phyloP scores from a whole-genome alignment of 2,797 vertebrate genomes.

The Amphiprion clarkii region DNA sequence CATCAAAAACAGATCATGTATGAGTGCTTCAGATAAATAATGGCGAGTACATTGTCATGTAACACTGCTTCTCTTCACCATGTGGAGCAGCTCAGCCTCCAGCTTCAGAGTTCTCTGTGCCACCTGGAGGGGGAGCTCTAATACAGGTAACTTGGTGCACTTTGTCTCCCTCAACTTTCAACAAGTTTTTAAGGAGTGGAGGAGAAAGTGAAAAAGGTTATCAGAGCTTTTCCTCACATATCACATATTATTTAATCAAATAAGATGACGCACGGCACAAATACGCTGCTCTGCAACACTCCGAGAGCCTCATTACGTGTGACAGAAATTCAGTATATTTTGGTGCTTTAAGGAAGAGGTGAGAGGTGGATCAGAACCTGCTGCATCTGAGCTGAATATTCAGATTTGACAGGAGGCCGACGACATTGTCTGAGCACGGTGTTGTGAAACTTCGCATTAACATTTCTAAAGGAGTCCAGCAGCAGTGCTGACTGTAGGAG shows the following conservation, averaged over 20 bases:
- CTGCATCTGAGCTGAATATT: conserved; percentile 41
- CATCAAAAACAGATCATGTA: not conserved
- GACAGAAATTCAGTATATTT: conserved; percentile 6
- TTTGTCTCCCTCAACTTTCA: conserved; percentile 65
- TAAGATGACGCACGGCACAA: conserved; percentile 11
- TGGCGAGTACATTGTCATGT: not conserved
- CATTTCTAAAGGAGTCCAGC: conserved; percentile 41
- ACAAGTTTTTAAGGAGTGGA: conserved; percentile 62
- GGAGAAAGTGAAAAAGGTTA: conserved; percentile 49
- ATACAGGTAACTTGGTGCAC: conserved; percentile 85
- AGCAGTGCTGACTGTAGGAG: conserved; percentile 36
- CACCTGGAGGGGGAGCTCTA: conserved; percentile 91
- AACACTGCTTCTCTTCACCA: conserved; percentile 10
- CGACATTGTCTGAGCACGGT: conserved; percentile 61
- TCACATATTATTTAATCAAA: conserved; percentile 24
- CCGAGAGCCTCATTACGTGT: not conserved
- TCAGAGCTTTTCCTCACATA: conserved; percentile 33
- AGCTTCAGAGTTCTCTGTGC: conserved; percentile 36
- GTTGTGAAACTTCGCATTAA: conserved; percentile 78
- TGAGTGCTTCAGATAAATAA: conserved; percentile 19
- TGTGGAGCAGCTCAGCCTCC: not conserved
- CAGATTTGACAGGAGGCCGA: conserved; percentile 12
- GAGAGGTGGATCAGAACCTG: not conserved
- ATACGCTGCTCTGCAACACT: not conserved
- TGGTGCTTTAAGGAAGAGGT: conserved; percentile 12